Percentiles rank a stretch among this genome's conserved stretches.
Conservation (phyloP, 1,140 invertebrate species). For the Aethina tumida region DNA sequence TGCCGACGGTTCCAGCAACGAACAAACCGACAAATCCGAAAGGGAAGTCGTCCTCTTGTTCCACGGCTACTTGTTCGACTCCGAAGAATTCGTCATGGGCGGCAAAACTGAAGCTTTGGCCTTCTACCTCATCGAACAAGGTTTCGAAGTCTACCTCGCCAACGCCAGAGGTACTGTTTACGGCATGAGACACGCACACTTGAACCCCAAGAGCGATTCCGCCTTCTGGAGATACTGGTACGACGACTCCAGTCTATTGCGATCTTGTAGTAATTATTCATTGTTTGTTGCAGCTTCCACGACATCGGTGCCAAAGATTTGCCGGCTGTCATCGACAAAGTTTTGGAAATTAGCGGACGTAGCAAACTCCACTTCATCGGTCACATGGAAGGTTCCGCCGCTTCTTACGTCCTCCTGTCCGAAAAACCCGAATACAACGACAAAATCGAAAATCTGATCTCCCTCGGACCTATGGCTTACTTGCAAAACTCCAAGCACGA, state of each 20-base stretch:
- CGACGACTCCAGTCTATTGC: too few species aligned
- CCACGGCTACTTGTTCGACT: constrained; percentile 18
- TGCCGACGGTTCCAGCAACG: constrained; percentile 14
- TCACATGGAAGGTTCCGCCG: constrained; percentile 49
- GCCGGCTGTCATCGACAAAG: constrained; percentile 56
- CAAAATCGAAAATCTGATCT: constrained; percentile 39
- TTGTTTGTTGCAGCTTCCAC: constrained; percentile 15
- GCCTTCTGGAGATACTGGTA: constrained; percentile 40
- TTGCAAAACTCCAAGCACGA: constrained; percentile 30
- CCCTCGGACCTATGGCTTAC: constrained; percentile 46
- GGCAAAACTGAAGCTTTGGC: background rate
- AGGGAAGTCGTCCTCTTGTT: background rate
- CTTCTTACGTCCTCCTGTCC: constrained; percentile 44
- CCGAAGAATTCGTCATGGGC: background rate
- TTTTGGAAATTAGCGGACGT: constrained; percentile 42
- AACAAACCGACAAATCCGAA: background rate
- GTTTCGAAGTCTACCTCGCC: constrained; percentile 54
- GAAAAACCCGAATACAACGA: constrained; percentile 47
- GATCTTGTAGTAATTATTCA: too few species aligned
- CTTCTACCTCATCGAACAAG: constrained; percentile 40
- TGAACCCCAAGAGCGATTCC: constrained; percentile 41
- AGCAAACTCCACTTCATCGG: constrained; percentile 48
- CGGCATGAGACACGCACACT: constrained; percentile 46
- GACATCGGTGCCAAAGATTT: constrained; percentile 56
- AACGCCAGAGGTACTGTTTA: constrained; percentile 57